These are phyloP conservation scores for Phrynocephalus guinanensis DNA, from an alignment of 2,797 vertebrate species.

Conservation along the genomic window DNA sequence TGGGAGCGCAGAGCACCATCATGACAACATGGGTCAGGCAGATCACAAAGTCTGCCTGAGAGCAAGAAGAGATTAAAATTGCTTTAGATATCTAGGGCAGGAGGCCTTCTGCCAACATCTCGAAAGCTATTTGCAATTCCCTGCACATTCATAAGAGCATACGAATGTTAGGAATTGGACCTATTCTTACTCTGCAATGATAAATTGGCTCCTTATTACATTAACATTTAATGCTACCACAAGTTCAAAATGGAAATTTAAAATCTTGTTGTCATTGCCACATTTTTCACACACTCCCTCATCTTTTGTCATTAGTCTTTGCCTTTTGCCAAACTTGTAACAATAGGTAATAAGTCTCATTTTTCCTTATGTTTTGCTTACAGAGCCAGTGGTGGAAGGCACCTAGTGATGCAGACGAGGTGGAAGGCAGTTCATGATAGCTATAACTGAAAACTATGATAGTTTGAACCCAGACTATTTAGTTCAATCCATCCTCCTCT, in stretches of 20 bases:
- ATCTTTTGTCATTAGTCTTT: not conserved
- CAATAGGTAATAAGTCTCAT: not conserved
- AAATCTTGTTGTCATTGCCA: not conserved
- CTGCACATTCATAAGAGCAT: not conserved
- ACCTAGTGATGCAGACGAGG: not conserved
- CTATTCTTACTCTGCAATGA: not conserved
- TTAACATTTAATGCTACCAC: conserved; percentile 10
- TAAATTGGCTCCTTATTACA: conserved; percentile 24
- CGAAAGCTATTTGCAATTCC: conserved; percentile 10
- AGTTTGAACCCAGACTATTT: too few relatives aligned
- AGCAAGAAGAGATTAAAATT: conserved; percentile 11
- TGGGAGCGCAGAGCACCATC: not conserved
- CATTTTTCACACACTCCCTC: not conserved
- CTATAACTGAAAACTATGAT: too few relatives aligned
- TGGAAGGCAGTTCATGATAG: too few relatives aligned
- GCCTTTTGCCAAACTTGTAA: not conserved
- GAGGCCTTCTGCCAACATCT: not conserved
- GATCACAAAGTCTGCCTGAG: not conserved
- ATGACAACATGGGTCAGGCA: not conserved
- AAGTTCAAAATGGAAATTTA: not conserved
- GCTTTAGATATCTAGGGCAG: conserved; percentile 12
- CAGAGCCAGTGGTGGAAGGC: not conserved
- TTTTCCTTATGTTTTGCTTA: not conserved
- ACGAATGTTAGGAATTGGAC: not conserved
- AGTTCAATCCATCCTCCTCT: not conserved